A percentile compares a stretch with the other conserved stretches of the same genome.
Conservation (phyloP, 2,113 vertebrate species). For the Thryonomys swinderianus region DNA sequence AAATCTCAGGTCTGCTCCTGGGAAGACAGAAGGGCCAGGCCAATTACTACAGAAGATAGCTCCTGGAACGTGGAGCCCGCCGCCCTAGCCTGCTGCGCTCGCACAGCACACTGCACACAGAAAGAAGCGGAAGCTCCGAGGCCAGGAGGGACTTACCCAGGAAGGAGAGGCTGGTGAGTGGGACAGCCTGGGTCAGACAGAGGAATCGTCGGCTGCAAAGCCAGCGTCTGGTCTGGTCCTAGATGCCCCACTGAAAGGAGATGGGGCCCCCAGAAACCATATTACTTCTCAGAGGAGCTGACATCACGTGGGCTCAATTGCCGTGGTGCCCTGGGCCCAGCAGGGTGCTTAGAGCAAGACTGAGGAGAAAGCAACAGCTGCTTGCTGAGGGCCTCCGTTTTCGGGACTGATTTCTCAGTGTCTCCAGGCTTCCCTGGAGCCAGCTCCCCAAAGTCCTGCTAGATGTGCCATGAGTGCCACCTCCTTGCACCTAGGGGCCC, state of each 20-base stretch:
- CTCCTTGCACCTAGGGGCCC: background rate
- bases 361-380: background rate
- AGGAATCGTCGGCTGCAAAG: background rate
- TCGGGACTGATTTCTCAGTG: background rate
- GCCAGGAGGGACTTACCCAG: slow-evolving; percentile 49
- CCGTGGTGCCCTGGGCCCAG: background rate
- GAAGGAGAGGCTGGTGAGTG: background rate
- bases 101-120: background rate
- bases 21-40: background rate
- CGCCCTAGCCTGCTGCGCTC: background rate
- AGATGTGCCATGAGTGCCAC: background rate
- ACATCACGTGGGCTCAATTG: background rate
- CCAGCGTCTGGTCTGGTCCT: background rate
- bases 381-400: background rate
- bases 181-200: background rate
- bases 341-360: background rate
- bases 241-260: background rate
- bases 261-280: background rate
- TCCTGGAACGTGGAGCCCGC: background rate
- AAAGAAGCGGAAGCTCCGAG: slow-evolving; percentile 5
- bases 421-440: background rate
- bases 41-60: background rate
- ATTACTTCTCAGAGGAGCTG: background rate
- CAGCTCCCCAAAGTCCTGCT: slow-evolving; percentile 26
- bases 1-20: background rate